Conservation (phyloP, 2,113 vertebrate genomes). For the Xiphorhynchus elegans region DNA sequence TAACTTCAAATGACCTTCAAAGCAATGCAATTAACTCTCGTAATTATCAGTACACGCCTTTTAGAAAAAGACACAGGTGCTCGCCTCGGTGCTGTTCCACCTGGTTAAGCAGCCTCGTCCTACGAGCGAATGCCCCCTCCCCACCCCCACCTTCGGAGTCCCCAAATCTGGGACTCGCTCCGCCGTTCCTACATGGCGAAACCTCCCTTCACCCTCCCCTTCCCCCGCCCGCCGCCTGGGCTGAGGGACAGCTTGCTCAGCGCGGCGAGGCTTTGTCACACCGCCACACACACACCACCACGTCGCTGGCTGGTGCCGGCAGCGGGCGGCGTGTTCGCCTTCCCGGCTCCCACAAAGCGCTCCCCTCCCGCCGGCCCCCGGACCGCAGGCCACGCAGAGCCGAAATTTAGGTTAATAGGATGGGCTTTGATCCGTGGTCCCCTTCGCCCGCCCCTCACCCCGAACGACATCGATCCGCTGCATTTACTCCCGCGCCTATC, state of each 20-base stretch:
- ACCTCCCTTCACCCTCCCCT: slow-evolving; percentile 9
- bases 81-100: slow-evolving; percentile 61
- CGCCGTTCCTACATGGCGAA: background rate
- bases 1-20: slow-evolving; percentile 78
- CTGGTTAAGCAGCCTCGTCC: slow-evolving; percentile 55
- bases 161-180: slow-evolving; percentile 40
- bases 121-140: slow-evolving; percentile 37
- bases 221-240: slow-evolving; percentile 41
- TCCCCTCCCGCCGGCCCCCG: background rate
- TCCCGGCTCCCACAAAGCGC: background rate
- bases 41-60: slow-evolving; percentile 66
- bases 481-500: slow-evolving; percentile 12
- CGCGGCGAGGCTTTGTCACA: slow-evolving; percentile 74
- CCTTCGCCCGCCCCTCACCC: slow-evolving; percentile 53
- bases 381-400: slow-evolving; percentile 6
- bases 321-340: background rate
- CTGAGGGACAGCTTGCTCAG: slow-evolving; percentile 68
- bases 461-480: slow-evolving; percentile 38
- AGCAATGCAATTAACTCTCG: slow-evolving; percentile 75
- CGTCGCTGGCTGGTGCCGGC: slow-evolving; percentile 24
- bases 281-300: slow-evolving; percentile 59
- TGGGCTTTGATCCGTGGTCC: slow-evolving; percentile 50
- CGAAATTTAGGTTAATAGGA: slow-evolving; percentile 61
- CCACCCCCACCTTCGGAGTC: background rate
- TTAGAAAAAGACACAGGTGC: slow-evolving; percentile 72